Evolutionary conservation across 2,888 invertebrate genomes (phyloP).

Genomic region (Physocephala rufipes): DNA sequence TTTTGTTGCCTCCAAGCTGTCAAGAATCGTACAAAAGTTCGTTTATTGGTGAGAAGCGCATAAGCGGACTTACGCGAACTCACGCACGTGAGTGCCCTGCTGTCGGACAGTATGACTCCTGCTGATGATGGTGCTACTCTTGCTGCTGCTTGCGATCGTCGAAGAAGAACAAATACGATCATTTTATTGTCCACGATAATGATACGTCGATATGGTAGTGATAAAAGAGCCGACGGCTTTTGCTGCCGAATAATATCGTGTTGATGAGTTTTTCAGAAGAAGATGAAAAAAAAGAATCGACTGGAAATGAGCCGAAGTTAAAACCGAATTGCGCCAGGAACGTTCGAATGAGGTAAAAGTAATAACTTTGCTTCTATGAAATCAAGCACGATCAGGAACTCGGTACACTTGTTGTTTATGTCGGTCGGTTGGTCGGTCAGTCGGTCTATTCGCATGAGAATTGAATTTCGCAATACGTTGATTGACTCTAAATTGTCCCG

Average conservation of each 20-base stretch:
- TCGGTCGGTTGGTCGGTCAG: too few relatives aligned
- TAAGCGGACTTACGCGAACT: constrained; percentile 4
- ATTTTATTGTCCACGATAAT: constrained; percentile 34
- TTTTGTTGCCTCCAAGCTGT: constrained; percentile 26
- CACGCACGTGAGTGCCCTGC: constrained; percentile 2
- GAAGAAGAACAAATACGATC: constrained; percentile 30
- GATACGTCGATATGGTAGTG: constrained; percentile 16
- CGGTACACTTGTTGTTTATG: background rate
- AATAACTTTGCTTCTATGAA: too few relatives aligned
- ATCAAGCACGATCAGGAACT: constrained; percentile 20
- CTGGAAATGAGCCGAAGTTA: background rate
- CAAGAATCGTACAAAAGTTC: constrained; percentile 38
- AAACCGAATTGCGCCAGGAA: background rate
- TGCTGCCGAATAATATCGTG: constrained; percentile 36
- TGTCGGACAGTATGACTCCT: constrained; percentile 18
- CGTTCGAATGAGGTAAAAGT: background rate
- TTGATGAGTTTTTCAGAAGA: constrained; percentile 31
- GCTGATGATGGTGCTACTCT: constrained; percentile 13
- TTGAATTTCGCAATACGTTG: constrained; percentile 4
- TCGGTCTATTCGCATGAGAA: background rate
- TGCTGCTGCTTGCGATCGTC: constrained; percentile 27
- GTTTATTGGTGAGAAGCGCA: constrained; percentile 14
- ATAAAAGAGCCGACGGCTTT: constrained; percentile 24
- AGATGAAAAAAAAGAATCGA: background rate
- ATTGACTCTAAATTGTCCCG: constrained; percentile 41